A percentile compares a stretch with the other conserved stretches of the same genome.
These are phyloP conservation scores for Xenus cinereus DNA, from an alignment of 2,113 vertebrate species.

Conservation along the genomic window DNA sequence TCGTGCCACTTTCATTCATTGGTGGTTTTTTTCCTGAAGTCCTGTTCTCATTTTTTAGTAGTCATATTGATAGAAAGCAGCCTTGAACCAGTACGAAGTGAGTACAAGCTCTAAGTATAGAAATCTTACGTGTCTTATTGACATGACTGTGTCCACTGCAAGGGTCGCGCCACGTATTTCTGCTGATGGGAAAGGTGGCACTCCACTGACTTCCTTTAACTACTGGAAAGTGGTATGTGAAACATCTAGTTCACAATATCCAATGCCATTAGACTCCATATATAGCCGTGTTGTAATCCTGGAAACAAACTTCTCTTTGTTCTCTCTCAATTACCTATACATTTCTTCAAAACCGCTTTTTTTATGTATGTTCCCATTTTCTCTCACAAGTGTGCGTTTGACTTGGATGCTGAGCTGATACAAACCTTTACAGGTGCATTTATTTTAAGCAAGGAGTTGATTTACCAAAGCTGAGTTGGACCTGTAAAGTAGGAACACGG, in stretches of 20 bases:
- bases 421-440: not conserved
- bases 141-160: not conserved
- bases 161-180: rapidly evolving
- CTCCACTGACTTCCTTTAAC: not conserved
- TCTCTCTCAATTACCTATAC: not conserved
- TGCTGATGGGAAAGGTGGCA: not conserved
- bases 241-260: not conserved
- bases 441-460: not conserved
- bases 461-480: not conserved
- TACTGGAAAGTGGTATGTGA: not conserved
- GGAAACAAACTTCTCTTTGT: not conserved
- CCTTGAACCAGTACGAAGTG: not conserved
- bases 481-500: not conserved
- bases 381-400: not conserved
- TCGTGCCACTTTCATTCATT: not conserved
- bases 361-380: not conserved
- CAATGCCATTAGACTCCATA: not conserved
- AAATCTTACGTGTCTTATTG: not conserved
- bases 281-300: not conserved
- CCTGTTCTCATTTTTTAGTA: not conserved
- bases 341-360: not conserved
- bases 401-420: not conserved
- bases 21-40: not conserved
- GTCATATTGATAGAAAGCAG: not conserved
- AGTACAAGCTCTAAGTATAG: not conserved